These are phyloP conservation scores for Steinernema feltiae DNA, from an alignment of 1,140 invertebrate genomes.

Conservation along the genomic window DNA sequence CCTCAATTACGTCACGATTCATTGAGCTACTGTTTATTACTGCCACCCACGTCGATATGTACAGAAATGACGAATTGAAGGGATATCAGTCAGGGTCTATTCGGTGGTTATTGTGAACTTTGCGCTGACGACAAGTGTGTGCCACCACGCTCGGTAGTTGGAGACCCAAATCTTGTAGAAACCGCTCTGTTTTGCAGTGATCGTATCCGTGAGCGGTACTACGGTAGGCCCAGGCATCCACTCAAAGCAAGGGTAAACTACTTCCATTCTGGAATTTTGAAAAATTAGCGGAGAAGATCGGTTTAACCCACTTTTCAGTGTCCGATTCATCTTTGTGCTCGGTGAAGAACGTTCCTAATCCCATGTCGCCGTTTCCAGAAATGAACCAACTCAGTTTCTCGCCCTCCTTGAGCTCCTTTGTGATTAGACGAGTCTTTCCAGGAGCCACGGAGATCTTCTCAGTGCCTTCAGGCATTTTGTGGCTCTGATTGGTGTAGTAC, in stretches of 20 bases:
- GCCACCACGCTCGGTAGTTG: constrained; percentile 42
- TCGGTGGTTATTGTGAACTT: neutral
- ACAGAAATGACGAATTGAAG: neutral
- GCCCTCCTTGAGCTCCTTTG: constrained; percentile 34
- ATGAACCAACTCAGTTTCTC: constrained; percentile 33
- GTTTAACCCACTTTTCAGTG: constrained; percentile 36
- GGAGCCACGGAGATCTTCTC: constrained; percentile 38
- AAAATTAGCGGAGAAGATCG: neutral
- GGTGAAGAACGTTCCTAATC: constrained; percentile 37
- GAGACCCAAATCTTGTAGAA: constrained; percentile 40
- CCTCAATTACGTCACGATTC: too few species aligned
- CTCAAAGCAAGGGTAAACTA: constrained; percentile 35
- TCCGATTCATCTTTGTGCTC: constrained; percentile 37
- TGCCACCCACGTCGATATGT: neutral
- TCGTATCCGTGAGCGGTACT: constrained; percentile 28
- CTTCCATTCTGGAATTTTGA: constrained; percentile 35
- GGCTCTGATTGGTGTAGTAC: constrained; percentile 30
- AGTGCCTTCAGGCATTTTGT: neutral
- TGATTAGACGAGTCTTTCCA: constrained; percentile 36
- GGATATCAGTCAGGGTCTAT: neutral
- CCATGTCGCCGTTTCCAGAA: constrained; percentile 35
- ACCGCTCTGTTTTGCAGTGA: constrained; percentile 27
- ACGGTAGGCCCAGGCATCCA: constrained; percentile 37
- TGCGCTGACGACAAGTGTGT: constrained; percentile 25
- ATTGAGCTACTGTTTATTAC: neutral